Evolutionary conservation across 64 coral and sea anemone species (phyloP).

Genomic region (Montipora efflorescens): DNA sequence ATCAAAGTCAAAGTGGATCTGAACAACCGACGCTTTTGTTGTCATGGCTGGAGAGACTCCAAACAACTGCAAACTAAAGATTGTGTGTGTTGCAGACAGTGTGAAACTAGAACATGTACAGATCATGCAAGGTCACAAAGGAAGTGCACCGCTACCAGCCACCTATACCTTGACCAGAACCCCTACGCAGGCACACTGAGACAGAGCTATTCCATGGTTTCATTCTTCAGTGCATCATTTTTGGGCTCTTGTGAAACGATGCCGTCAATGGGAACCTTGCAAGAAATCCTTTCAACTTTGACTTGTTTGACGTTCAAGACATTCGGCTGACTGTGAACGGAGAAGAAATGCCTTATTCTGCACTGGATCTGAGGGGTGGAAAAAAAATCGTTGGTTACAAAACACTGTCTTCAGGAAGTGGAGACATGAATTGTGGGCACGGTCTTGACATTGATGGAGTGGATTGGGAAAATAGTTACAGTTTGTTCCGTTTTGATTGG

Average conservation of each 20-base stretch:
- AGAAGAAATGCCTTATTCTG: background rate
- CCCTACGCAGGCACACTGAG: background rate
- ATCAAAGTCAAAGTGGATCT: slow-evolving; percentile 16
- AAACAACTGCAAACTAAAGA: background rate
- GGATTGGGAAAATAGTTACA: too few species aligned
- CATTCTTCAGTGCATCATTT: slow-evolving; percentile 37
- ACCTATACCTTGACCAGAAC: too few species aligned
- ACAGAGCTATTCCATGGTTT: slow-evolving; percentile 16
- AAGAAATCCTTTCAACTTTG: slow-evolving; percentile 49
- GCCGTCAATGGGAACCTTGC: background rate
- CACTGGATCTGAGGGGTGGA: background rate
- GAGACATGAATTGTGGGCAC: slow-evolving; percentile 29
- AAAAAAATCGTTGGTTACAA: slow-evolving; percentile 32
- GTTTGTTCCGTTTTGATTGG: too few species aligned
- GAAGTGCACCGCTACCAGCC: too few species aligned
- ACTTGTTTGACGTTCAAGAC: slow-evolving; percentile 17
- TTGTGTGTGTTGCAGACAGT: background rate
- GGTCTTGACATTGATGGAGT: slow-evolving; percentile 1
- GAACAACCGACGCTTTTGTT: background rate
- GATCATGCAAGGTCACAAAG: too few species aligned
- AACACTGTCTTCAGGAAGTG: slow-evolving; percentile 32
- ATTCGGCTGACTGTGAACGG: slow-evolving; percentile 27
- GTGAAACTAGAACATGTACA: too few species aligned
- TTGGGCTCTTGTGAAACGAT: slow-evolving; percentile 22
- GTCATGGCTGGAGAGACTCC: background rate